These are phyloP conservation scores for Lycodopsis pacificus DNA, from an alignment of 2,797 vertebrate genomes.

Conservation along the genomic window DNA sequence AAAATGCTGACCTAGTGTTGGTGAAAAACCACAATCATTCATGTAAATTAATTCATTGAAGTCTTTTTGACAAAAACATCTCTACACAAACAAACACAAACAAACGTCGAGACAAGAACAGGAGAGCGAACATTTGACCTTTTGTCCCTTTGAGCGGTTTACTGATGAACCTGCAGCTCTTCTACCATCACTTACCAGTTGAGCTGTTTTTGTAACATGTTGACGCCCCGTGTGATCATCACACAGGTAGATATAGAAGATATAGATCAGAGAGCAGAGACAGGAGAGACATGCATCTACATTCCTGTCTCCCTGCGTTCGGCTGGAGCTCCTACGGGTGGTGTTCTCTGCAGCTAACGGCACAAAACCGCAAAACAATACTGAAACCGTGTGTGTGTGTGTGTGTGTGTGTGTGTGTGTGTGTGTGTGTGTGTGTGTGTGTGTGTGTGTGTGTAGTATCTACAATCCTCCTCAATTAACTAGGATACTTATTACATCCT, in stretches of 20 bases:
- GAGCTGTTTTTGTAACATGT: slow-evolving; percentile 33
- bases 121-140: slow-evolving; percentile 4
- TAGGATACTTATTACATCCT: background rate
- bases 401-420: background rate
- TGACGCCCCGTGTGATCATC: slow-evolving; percentile 42
- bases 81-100: background rate
- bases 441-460: background rate
- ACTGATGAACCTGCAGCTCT: slow-evolving; percentile 13
- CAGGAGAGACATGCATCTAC: slow-evolving; percentile 28
- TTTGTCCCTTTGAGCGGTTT: slow-evolving; percentile 16
- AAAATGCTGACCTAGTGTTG: background rate
- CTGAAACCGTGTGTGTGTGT: background rate
- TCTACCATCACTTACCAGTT: slow-evolving; percentile 4
- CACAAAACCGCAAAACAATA: background rate
- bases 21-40: too few relatives aligned
- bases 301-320: slow-evolving; percentile 34
- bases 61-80: background rate
- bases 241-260: slow-evolving; percentile 61
- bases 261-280: slow-evolving; percentile 57
- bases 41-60: background rate
- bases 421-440: background rate
- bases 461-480: background rate
- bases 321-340: slow-evolving; percentile 24
- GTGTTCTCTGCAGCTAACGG: background rate
- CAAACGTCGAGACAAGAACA: background rate